Evolutionary conservation across 92 coral and sea anemone genomes (phyloP).

Genomic region (Siderastrea siderea): DNA sequence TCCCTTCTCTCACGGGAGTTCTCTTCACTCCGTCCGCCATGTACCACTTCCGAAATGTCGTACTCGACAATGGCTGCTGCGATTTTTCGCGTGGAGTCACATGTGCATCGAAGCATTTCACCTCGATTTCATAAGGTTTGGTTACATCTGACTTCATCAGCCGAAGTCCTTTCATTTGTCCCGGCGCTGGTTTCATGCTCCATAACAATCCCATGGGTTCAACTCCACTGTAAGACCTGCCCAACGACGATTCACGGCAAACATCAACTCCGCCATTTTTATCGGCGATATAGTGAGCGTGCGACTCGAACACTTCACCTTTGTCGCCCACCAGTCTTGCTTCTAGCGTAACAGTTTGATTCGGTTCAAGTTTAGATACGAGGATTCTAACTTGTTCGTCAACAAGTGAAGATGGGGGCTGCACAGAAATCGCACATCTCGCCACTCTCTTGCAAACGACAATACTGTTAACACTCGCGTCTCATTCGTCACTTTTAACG

Average conservation of each 20-base stretch:
- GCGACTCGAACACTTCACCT: too few relatives aligned
- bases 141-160: conserved; percentile 70
- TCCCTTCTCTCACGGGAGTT: too few relatives aligned
- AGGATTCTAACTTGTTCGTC: not conserved
- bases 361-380: not conserved
- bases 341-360: not conserved
- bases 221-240: conserved; percentile 62
- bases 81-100: not conserved
- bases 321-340: conserved; percentile 4
- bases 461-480: too few relatives aligned
- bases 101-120: conserved; percentile 26
- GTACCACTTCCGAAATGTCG: too few relatives aligned
- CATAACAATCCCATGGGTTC: too few relatives aligned
- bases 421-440: too few relatives aligned
- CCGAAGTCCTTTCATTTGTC: conserved; percentile 58
- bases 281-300: too few relatives aligned
- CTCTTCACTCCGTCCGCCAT: too few relatives aligned
- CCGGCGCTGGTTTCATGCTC: conserved; percentile 52
- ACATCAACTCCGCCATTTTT: too few relatives aligned
- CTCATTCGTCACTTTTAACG: too few relatives aligned
- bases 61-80: not conserved
- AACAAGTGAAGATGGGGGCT: conserved; percentile 7
- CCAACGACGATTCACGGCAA: conserved; percentile 23
- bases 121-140: conserved; percentile 60
- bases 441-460: too few relatives aligned